These are phyloP conservation scores for Takifugu rubripes DNA, from an alignment of 2,797 vertebrate genomes.

Conservation along the genomic window DNA sequence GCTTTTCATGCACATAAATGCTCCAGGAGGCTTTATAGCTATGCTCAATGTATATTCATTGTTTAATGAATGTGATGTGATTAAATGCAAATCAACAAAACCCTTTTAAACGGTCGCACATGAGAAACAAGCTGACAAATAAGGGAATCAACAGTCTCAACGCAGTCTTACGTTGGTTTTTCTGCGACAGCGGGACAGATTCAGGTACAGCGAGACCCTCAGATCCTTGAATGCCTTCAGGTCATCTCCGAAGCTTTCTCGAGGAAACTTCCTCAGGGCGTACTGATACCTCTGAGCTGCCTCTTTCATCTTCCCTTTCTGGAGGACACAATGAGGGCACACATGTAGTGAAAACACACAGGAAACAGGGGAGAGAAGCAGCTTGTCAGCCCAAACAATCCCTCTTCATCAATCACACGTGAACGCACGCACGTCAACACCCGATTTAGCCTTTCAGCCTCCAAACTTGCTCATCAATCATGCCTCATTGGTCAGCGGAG, in stretches of 20 bases:
- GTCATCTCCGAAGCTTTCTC: slow-evolving; percentile 97
- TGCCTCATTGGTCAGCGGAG: slow-evolving; percentile 28
- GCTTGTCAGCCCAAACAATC: slow-evolving; percentile 32
- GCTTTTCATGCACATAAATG: slow-evolving; percentile 22
- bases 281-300: slow-evolving; percentile 98
- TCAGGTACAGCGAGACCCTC: slow-evolving; percentile 92
- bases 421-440: slow-evolving; percentile 12
- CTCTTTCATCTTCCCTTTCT: slow-evolving; percentile 99
- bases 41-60: not conserved
- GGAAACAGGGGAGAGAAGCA: slow-evolving; percentile 13
- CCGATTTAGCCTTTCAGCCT: slow-evolving; percentile 49
- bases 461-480: slow-evolving; percentile 67
- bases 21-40: too few species aligned
- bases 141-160: not conserved
- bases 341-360: slow-evolving; percentile 30
- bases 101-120: too few species aligned
- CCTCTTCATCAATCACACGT: slow-evolving; percentile 60
- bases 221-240: slow-evolving; percentile 95
- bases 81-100: too few species aligned
- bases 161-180: slow-evolving; percentile 92
- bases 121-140: too few species aligned
- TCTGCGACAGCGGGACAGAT: slow-evolving; percentile 93
- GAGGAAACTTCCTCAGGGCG: slow-evolving; percentile 93
- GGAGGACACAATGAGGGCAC: slow-evolving; percentile 56
- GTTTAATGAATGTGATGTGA: too few species aligned